Evolutionary conservation across 2,888 invertebrate species (phyloP), one percentile per base, ranked within the genome.

Genomic region (Cheilosia grossa): DNA sequence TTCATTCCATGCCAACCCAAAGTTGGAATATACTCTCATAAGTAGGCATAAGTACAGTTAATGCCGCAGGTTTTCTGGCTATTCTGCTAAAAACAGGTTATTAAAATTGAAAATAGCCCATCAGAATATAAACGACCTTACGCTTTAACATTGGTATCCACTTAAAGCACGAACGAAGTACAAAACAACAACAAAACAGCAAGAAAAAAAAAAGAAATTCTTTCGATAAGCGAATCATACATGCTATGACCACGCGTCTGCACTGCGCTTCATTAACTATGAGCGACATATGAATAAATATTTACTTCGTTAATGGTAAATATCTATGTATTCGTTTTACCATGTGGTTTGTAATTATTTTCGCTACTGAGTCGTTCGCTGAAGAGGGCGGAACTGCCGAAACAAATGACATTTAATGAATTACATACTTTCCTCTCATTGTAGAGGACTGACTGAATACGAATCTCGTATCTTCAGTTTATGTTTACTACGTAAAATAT

Each of bases 61-160:
- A 67, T 15, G 37, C 40, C 10, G 56, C 56, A 64, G 49, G 75
- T 74, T 80, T 75, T 81, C 56, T 81, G 81, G 33, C 7, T 24
- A 40, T 56, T 85, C 66, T 61, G 61, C 27, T 53, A 10, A 72
- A 70, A 85, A 85, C 85, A 63, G 81, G 85, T 85, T 85, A 67
- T 77, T 72, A 40, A 77, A 58, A 58, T 64, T 64, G 21, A 21
- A 66, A 77, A 81, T 49, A 85, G 30, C 69, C 70, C 70, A 64
- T 66, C 80, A 19, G 80, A 80, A 85, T 81, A 81, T 63, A 66
- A 85, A 75, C 61, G 75, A 85, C 80, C 80, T 85, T 79, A 79
- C 40, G 24, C 15, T 21, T 66, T 21, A 66, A 58, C 66, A 75
- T 58, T 70, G 69, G 21, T 75, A 64, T 77, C 49, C 59, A 66